Evolutionary conservation across 2,113 vertebrate species (phyloP).

Genomic region (Gobiocypris rarus): DNA sequence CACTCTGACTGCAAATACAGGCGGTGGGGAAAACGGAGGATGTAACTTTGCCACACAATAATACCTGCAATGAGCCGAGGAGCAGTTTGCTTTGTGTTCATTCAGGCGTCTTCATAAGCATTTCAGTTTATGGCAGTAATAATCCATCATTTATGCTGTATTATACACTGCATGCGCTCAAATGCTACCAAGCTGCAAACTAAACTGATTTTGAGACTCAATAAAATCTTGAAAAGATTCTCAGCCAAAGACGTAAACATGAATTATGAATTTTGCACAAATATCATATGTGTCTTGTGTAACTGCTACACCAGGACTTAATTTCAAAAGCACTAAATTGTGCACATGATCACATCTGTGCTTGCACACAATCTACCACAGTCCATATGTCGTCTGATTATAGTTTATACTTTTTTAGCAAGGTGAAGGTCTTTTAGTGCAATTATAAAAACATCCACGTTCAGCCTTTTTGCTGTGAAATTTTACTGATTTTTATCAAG

Average conservation of each 20-base stretch:
- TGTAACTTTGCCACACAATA: not conserved
- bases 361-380: not conserved
- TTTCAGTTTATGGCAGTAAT: not conserved
- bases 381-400: not conserved
- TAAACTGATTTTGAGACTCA: not conserved
- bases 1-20: not conserved
- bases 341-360: not conserved
- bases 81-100: constrained; percentile 3
- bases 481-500: too few relatives aligned
- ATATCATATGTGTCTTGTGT: not conserved
- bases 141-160: not conserved
- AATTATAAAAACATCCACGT: not conserved
- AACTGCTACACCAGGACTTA: not conserved
- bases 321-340: not conserved
- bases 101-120: not conserved
- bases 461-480: not conserved
- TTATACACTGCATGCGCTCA: not conserved
- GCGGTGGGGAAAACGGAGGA: not conserved
- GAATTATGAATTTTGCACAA: not conserved
- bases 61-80: not conserved
- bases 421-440: too few relatives aligned
- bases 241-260: not conserved
- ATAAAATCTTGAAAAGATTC: not conserved
- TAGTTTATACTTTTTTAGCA: not conserved
- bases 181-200: not conserved